A percentile compares a stretch with the other conserved stretches of the same genome.
Conservation (phyloP, 2,888 invertebrate species). For the Parochlus steinenii region DNA sequence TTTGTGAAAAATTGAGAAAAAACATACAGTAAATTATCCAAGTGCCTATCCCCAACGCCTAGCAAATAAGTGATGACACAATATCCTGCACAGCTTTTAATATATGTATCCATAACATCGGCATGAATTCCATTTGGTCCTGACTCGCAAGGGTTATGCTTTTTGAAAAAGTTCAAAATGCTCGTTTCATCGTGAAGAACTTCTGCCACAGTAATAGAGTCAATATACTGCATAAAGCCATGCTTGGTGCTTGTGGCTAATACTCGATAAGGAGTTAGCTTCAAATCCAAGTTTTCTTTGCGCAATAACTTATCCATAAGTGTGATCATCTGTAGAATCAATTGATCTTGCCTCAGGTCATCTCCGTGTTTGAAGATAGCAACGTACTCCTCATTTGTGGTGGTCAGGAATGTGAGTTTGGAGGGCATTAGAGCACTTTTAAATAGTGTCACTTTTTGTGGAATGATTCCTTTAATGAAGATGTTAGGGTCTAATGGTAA, state of each 20-base stretch:
- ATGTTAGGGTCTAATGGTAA: conserved; percentile 90
- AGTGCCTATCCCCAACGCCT: conserved; percentile 90
- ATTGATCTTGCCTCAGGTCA: conserved; percentile 91
- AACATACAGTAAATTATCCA: conserved; percentile 93
- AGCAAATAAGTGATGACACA: conserved; percentile 95
- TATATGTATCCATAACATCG: conserved; percentile 95
- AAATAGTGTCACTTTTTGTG: conserved; percentile 81
- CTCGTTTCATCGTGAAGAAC: conserved; percentile 73
- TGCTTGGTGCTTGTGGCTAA: conserved; percentile 91
- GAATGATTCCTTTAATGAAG: conserved; percentile 70
- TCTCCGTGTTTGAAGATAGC: conserved; percentile 98
- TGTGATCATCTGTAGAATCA: conserved; percentile 94
- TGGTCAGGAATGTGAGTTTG: conserved; percentile 69
- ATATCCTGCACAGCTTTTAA: conserved; percentile 91
- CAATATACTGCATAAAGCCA: conserved; percentile 92
- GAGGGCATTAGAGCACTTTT: conserved; percentile 96
- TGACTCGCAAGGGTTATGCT: conserved; percentile 72
- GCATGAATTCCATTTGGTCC: conserved; percentile 81
- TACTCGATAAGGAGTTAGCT: conserved; percentile 88
- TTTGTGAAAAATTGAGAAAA: no score
- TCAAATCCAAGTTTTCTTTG: conserved; percentile 89
- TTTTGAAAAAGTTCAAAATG: conserved; percentile 85
- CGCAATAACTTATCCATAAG: conserved; percentile 92
- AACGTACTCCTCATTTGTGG: conserved; percentile 62
- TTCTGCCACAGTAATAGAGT: conserved; percentile 84